A percentile compares a stretch with the other conserved stretches of the same genome.
phyloP scores from a whole-genome alignment of 2,888 invertebrate species.

The Drosophila neotestacea region DNA sequence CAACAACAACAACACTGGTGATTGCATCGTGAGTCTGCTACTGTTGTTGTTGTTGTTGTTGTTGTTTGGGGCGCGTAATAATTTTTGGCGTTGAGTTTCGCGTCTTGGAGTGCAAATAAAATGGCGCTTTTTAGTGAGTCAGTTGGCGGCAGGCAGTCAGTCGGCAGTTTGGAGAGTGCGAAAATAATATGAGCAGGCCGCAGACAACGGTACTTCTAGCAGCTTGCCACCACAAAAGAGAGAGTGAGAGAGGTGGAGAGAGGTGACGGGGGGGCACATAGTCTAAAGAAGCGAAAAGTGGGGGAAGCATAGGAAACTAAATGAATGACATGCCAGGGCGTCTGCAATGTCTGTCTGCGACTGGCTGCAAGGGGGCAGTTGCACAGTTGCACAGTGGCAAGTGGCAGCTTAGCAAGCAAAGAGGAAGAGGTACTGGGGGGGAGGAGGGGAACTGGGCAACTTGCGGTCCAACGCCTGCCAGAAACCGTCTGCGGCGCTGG shows the following conservation, averaged over 20 bases:
- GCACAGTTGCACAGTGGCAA: constrained; percentile 5
- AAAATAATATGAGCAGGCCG: constrained; percentile 63
- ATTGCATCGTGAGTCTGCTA: constrained; percentile 32
- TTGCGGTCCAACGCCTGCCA: constrained; percentile 59
- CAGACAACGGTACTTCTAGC: constrained; percentile 49
- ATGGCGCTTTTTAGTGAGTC: constrained; percentile 76
- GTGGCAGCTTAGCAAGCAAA: neutral
- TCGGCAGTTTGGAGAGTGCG: constrained; percentile 48
- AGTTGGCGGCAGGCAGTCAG: constrained; percentile 56
- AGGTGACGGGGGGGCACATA: neutral
- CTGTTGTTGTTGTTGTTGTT: constrained; percentile 22
- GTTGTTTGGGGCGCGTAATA: constrained; percentile 60
- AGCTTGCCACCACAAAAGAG: constrained; percentile 4
- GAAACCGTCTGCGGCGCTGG: constrained; percentile 71
- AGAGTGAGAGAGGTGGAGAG: neutral
- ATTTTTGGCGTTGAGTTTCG: constrained; percentile 68
- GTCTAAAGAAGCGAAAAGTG: constrained; percentile 2
- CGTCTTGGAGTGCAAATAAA: constrained; percentile 75
- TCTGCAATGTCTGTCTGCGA: constrained; percentile 59
- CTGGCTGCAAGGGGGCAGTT: constrained; percentile 18
- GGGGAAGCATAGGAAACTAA: constrained; percentile 57
- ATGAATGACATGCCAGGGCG: constrained; percentile 70
- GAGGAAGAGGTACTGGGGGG: neutral
- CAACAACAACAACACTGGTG: constrained; percentile 24
- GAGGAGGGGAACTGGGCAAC: constrained; percentile 28